These are phyloP conservation scores for Montifringilla adamsi DNA, from an alignment of 2,113 vertebrate genomes.

Conservation along the genomic window DNA sequence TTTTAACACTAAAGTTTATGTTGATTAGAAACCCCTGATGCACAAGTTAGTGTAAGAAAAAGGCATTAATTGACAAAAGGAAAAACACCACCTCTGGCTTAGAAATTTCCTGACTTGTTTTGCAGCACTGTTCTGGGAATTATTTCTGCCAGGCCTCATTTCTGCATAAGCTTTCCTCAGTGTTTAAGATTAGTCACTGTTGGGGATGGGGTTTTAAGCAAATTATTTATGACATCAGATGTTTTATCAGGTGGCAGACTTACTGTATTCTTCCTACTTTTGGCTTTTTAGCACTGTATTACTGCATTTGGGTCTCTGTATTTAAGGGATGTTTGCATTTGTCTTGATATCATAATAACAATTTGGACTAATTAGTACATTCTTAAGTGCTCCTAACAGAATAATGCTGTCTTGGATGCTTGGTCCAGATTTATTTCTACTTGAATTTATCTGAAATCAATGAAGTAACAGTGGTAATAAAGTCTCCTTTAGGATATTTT, in stretches of 20 bases:
- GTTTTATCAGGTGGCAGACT: neutral
- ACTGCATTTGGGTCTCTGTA: neutral
- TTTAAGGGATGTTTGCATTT: neutral
- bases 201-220: neutral
- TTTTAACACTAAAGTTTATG: neutral
- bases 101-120: neutral
- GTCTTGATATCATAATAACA: neutral
- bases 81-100: neutral
- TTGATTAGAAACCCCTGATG: neutral
- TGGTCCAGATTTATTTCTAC: neutral
- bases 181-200: neutral
- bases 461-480: neutral
- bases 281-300: neutral
- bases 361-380: neutral
- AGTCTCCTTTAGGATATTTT: neutral
- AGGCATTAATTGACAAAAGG: neutral
- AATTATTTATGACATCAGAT: neutral
- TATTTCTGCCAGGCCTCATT: neutral
- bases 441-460: slow-evolving; percentile 27
- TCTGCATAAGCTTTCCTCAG: neutral
- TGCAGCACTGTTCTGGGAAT: neutral
- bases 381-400: neutral
- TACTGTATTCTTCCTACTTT: neutral
- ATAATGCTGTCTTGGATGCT: neutral
- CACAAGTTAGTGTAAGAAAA: neutral